phyloP scores from a whole-genome alignment of 2,113 vertebrate species.

The Dascyllus trimaculatus region DNA sequence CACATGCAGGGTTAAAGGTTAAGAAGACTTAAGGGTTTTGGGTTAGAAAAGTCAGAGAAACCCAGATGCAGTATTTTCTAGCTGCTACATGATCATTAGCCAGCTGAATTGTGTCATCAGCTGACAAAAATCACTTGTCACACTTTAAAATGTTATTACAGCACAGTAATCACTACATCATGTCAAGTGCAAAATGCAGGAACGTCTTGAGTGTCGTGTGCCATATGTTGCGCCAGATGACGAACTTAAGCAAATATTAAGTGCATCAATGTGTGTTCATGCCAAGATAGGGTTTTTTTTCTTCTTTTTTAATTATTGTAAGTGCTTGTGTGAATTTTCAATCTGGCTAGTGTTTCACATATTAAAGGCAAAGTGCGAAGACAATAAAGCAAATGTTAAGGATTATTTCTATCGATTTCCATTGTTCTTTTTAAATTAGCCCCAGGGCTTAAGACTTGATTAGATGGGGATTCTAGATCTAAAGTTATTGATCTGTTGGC shows the following conservation, averaged over 20 bases:
- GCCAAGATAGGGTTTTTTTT: not conserved
- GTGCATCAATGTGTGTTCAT: not conserved
- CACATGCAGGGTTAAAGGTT: not conserved
- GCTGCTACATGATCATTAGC: slow-evolving; percentile 4
- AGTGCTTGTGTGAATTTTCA: not conserved
- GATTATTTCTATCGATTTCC: slow-evolving; percentile 73
- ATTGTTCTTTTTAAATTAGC: slow-evolving; percentile 75
- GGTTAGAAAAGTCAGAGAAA: not conserved
- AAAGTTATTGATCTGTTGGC: slow-evolving; percentile 74
- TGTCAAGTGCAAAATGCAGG: not conserved
- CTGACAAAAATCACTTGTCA: slow-evolving; percentile 55
- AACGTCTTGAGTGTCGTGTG: not conserved
- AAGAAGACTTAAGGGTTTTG: not conserved
- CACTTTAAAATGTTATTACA: slow-evolving; percentile 54
- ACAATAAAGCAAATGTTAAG: slow-evolving; percentile 19
- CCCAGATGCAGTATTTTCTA: not conserved
- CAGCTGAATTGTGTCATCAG: not conserved
- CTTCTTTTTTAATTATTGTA: not conserved
- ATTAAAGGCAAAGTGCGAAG: slow-evolving; percentile 48
- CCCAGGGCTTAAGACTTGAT: slow-evolving; percentile 57
- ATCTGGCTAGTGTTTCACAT: slow-evolving; percentile 9
- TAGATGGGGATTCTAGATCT: slow-evolving; percentile 58
- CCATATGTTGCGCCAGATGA: not conserved
- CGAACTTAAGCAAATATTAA: not conserved
- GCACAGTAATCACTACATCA: not conserved